Base-by-base conservation (phyloP, 1,140 invertebrate species). In the Dreissena polymorpha region DNA sequence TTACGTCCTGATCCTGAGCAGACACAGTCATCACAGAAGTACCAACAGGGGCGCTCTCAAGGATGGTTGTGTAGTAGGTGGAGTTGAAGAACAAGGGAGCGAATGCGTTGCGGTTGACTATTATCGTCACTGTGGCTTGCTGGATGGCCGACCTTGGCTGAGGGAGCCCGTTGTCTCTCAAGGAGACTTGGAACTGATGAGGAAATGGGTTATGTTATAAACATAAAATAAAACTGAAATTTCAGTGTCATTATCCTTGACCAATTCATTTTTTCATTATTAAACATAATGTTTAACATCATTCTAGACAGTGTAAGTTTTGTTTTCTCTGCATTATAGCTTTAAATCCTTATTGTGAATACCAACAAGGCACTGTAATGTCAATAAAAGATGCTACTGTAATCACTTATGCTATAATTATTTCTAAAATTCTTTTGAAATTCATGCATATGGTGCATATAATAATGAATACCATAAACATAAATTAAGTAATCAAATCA, bases 11-110 rank as follows among this genome's bases (percentile, higher is more conserved):
- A 68, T 91, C 90, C 27, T 84, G 78, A 39, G 90, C 88, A 5
- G 60, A 70, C 13, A 90, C 87, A n/a, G 27, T 57, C 23, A 85
- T 78, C 3, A 91, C 88, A 14, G 53, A 63, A 21, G 71, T 86
- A 5, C 82, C 76, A 7, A 82, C 49, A 18, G 53, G n/a, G 21
- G 57, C 53, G 21, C 70, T 85, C 78, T 90, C 87, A 8, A 76
- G 49, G 63, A 91, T 86, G 13, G 77, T 76, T 0, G 60, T 68
- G 50, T 74, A 64, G 73, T 88, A 89, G 0, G 70, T 70, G 16
- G 60, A n/a, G 55, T 87, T 87, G 78, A 86, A 88, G 72, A 91
- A 90, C 14, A 88, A 77, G 29, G 90, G 90, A 70, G 85, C 29
- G 25, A 86, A 76, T 21, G 78, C 14, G 69, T 91, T 91, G 1